Percentiles rank a stretch among this genome's conserved stretches.
phyloP scores from a whole-genome alignment of 1,140 invertebrate species.

The Luehdorfia chinensis region DNA sequence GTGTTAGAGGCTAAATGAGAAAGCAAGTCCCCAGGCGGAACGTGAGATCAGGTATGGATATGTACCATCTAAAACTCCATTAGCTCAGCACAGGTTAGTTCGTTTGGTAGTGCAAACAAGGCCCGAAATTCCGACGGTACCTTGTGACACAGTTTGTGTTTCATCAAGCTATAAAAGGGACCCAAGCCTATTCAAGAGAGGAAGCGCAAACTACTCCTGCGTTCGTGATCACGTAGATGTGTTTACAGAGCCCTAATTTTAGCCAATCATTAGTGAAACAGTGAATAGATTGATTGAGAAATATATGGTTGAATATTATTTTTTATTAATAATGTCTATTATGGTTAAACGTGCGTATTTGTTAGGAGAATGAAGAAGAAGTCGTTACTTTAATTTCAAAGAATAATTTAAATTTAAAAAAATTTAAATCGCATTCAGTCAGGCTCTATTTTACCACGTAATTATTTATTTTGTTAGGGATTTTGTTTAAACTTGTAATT shows the following conservation, averaged over 20 bases:
- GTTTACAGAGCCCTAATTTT: slow-evolving; percentile 33
- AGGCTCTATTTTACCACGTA: no score
- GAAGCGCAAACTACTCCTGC: slow-evolving; percentile 44
- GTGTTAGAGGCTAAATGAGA: neutral
- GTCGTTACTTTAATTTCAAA: no score
- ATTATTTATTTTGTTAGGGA: no score
- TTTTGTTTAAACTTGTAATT: no score
- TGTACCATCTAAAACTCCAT: slow-evolving; percentile 39
- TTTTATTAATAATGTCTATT: no score
- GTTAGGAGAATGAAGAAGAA: no score
- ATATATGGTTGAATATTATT: no score
- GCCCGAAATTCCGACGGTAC: slow-evolving; percentile 50
- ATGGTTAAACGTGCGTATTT: no score
- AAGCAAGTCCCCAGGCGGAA: no score
- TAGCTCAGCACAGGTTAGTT: slow-evolving; percentile 42
- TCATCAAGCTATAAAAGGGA: slow-evolving; percentile 56
- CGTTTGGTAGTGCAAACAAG: slow-evolving; percentile 51
- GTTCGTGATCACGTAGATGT: slow-evolving; percentile 26
- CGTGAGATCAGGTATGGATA: no score
- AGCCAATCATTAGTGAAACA: neutral
- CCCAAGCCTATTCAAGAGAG: slow-evolving; percentile 40
- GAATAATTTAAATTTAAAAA: no score
- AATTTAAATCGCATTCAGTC: no score
- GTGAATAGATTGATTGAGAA: neutral
- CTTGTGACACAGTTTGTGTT: slow-evolving; percentile 67